These are phyloP conservation scores for Monochamus alternatus DNA, from an alignment of 2,888 invertebrate species.

Conservation along the genomic window DNA sequence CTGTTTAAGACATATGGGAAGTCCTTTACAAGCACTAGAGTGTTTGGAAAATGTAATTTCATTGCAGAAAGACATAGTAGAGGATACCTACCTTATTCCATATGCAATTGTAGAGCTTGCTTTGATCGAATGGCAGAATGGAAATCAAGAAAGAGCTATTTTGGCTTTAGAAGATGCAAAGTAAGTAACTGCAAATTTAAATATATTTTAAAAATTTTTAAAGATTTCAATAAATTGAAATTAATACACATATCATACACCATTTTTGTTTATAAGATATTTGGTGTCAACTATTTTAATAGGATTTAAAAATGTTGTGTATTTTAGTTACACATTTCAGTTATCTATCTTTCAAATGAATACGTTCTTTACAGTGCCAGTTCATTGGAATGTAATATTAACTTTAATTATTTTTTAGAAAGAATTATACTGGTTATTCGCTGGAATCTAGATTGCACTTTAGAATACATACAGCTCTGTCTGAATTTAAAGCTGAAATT, in stretches of 20 bases:
- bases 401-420: constrained; percentile 74
- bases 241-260: too few relatives aligned
- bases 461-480: constrained; percentile 85
- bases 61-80: constrained; percentile 82
- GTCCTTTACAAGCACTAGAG: constrained; percentile 84
- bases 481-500: constrained; percentile 68
- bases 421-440: constrained; percentile 89
- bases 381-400: neutral
- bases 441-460: constrained; percentile 93
- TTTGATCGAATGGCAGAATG: constrained; percentile 82
- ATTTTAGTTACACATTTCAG: too few relatives aligned
- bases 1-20: constrained; percentile 85
- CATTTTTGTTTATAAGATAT: too few relatives aligned
- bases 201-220: too few relatives aligned
- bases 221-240: too few relatives aligned
- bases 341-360: too few relatives aligned
- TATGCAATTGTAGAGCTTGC: constrained; percentile 91
- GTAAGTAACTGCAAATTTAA: constrained; percentile 71
- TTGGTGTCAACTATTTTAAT: too few relatives aligned
- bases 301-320: too few relatives aligned
- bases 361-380: too few relatives aligned
- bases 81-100: constrained; percentile 89
- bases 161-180: constrained; percentile 86
- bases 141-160: constrained; percentile 79
- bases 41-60: constrained; percentile 78